Evolutionary conservation across 2,113 vertebrate genomes (phyloP), one percentile per base, ranked within the genome.

Genomic region (Tupaia tana): DNA sequence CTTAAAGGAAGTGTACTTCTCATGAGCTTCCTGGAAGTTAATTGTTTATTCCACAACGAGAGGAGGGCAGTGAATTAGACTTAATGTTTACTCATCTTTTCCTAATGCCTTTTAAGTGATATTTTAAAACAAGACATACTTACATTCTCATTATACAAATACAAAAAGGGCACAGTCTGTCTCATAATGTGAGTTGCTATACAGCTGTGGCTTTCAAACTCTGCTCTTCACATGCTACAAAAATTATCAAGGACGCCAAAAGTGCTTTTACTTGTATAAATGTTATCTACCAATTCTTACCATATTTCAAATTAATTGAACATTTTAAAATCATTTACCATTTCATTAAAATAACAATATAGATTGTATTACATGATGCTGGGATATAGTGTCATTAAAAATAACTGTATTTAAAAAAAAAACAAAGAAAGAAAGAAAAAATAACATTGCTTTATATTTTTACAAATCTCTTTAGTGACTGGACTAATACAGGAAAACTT

Each of bases 51-150:
- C 56, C 27, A 70, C 27, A 92, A 59, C 31, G 16, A 2, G 19
- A 95, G 75, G 70, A 96, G 94, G 25, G 18, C 43, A 86, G 20
- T 61, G 59, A 66, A 43, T 74, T 34, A 34, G 80, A 86, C 34
- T 64, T 91, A 56, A 71, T 43, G 19, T 83, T 80, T 67, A 27
- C 82, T 83, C 63, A 73, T 78, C 27, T 74, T 15, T 19, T 15
- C 12, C 9, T 5, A 54, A 54, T 70, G 12, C 63, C 18, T 92
- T 87, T 43, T 43, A 74, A 73, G 64, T 59, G 6, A 20, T 6
- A 56, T 77, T 81, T 69, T 71, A 29, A 71, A 82, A 73, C 9
- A 64, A 27, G 22, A 15, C 3, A 19, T 22, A 59, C 19, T 22
- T 34, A 3, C 16, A 81, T 61, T 80, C 31, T 7, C 22, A 77